These are phyloP conservation scores for Hippocampus barbouri DNA, from an alignment of 2,113 vertebrate species.

Conservation along the genomic window DNA sequence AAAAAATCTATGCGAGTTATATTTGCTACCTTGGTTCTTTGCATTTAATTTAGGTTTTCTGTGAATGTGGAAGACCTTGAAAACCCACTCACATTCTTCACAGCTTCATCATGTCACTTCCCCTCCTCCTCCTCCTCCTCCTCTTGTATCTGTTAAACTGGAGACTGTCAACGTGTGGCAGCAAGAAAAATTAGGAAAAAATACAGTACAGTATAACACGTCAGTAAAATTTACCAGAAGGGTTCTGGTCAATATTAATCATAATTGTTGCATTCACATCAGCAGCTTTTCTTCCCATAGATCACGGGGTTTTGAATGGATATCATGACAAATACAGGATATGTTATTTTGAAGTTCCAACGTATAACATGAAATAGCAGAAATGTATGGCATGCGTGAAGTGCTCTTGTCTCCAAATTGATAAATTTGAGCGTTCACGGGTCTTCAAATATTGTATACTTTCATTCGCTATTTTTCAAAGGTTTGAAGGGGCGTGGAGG, in stretches of 20 bases:
- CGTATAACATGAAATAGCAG: too few relatives aligned
- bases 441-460: too few relatives aligned
- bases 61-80: background rate
- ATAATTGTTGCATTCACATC: background rate
- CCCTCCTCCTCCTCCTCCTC: background rate
- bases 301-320: too few relatives aligned
- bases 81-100: conserved; percentile 1
- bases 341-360: too few relatives aligned
- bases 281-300: too few relatives aligned
- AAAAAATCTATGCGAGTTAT: background rate
- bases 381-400: too few relatives aligned
- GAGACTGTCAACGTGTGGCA: background rate
- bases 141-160: conserved; percentile 3
- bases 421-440: too few relatives aligned
- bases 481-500: too few relatives aligned
- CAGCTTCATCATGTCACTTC: conserved; percentile 6
- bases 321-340: too few relatives aligned
- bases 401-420: too few relatives aligned
- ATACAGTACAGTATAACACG: background rate
- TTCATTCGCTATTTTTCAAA: too few relatives aligned
- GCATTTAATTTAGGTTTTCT: background rate
- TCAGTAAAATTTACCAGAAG: background rate
- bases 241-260: background rate
- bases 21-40: background rate
- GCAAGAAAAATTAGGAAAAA: background rate